phyloP scores from a whole-genome alignment of 53 echinoderm and acorn worm species.

The Arbacia lixula region DNA sequence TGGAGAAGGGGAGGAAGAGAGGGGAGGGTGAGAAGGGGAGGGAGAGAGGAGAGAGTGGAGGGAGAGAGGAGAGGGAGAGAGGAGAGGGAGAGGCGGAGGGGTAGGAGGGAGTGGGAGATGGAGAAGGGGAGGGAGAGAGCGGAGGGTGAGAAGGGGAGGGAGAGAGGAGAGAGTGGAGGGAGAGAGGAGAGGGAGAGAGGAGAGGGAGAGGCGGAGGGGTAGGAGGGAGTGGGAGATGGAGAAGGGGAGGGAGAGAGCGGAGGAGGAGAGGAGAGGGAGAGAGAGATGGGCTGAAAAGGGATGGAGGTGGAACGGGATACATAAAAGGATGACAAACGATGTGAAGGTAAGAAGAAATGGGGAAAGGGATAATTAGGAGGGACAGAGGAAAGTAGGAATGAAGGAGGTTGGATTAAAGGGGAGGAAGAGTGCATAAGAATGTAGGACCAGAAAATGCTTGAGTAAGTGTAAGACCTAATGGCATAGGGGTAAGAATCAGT shows the following conservation, averaged over 20 bases:
- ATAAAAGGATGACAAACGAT: too few species aligned
- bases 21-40: background rate
- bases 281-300: background rate
- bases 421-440: too few species aligned
- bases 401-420: too few species aligned
- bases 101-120: background rate
- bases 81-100: background rate
- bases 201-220: background rate
- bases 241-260: background rate
- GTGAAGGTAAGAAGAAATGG: too few species aligned
- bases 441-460: too few species aligned
- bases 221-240: background rate
- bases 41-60: background rate
- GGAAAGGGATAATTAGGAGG: too few species aligned
- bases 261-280: background rate
- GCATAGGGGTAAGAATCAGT: too few species aligned
- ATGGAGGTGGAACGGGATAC: background rate
- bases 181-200: background rate
- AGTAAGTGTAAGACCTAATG: too few species aligned
- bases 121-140: too few species aligned
- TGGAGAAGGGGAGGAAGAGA: background rate
- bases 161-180: background rate
- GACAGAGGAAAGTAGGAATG: too few species aligned
- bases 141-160: background rate
- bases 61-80: background rate